Conservation (phyloP, 2,113 vertebrate genomes). For the Solenodon paradoxus region DNA sequence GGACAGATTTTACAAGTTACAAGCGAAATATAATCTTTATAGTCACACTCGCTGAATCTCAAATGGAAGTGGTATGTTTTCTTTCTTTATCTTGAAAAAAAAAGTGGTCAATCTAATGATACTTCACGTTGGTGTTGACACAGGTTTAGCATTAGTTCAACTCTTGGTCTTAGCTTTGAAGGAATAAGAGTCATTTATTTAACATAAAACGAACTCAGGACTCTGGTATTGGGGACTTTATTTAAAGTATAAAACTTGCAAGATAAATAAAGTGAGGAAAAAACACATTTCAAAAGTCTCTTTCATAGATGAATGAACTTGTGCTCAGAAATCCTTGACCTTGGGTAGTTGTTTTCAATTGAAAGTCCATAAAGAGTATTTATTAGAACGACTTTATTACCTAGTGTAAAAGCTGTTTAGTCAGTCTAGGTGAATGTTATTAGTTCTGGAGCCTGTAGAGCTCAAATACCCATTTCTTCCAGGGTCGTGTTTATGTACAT, state of each 20-base stretch:
- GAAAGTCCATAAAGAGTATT: neutral
- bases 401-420: neutral
- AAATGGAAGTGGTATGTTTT: neutral
- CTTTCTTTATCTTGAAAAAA: neutral
- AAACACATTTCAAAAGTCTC: neutral
- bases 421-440: neutral
- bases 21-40: neutral
- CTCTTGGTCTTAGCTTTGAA: constrained; percentile 9
- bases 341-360: neutral
- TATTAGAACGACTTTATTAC: neutral
- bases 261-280: neutral
- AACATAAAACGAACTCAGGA: neutral
- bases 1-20: neutral
- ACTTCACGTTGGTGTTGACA: neutral
- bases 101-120: neutral
- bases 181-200: neutral
- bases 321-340: constrained; percentile 3
- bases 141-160: neutral
- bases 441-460: neutral
- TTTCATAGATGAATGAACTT: neutral
- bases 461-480: neutral
- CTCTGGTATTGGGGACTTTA: neutral
- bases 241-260: neutral
- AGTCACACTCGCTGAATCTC: neutral
- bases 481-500: neutral